A percentile compares a stretch with the other conserved stretches of the same genome.
These are phyloP conservation scores for Augochlorella aurata DNA, from an alignment of 2,888 invertebrate genomes.

Conservation along the genomic window DNA sequence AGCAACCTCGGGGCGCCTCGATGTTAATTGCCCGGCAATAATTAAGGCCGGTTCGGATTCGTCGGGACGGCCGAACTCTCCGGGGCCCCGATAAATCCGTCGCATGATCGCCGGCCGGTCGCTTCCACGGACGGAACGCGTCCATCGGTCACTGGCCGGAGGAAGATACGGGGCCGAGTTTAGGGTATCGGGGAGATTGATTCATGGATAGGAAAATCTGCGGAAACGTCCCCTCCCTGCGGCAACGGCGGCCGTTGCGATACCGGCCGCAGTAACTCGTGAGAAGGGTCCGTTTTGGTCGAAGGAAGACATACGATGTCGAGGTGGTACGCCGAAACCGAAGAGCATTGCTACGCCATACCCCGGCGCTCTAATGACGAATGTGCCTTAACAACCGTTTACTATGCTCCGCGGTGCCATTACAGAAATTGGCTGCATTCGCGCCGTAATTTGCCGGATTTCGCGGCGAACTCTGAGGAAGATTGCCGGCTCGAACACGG, in stretches of 20 bases:
- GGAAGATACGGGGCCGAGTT: constrained; percentile 30
- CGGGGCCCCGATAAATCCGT: neutral
- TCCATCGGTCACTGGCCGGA: neutral
- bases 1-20: neutral
- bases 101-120: neutral
- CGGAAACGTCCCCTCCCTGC: constrained; percentile 37
- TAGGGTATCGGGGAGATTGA: constrained; percentile 40
- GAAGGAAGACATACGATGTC: constrained; percentile 70
- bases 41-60: neutral
- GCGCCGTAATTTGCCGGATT: constrained; percentile 13
- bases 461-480: neutral
- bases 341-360: constrained; percentile 47
- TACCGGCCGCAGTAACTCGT: constrained; percentile 56
- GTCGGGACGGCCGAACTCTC: neutral
- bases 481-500: neutral
- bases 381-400: constrained; percentile 58
- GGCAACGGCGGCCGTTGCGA: constrained; percentile 35
- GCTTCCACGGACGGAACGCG: neutral
- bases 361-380: constrained; percentile 62
- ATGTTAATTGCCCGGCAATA: neutral
- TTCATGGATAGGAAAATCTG: constrained; percentile 62
- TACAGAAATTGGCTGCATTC: constrained; percentile 32
- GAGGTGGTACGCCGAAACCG: constrained; percentile 44
- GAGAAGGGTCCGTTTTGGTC: constrained; percentile 63
- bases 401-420: constrained; percentile 23